These are phyloP conservation scores for Phaetusa simplex DNA, from an alignment of 2,113 vertebrate species.

Conservation along the genomic window DNA sequence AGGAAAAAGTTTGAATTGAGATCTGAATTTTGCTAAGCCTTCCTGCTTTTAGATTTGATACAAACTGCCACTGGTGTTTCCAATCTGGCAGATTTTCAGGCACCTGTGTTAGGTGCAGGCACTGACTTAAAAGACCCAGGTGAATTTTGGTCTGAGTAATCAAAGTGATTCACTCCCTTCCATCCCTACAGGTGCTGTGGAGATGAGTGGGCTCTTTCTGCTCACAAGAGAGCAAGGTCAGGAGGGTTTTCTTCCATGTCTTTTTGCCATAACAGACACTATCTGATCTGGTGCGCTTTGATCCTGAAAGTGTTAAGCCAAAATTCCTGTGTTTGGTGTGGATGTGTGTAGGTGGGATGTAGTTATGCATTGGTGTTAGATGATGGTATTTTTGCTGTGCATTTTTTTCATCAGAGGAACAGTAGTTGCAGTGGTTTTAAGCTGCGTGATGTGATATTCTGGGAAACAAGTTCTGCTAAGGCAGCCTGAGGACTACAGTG, in stretches of 20 bases:
- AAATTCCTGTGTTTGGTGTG: neutral
- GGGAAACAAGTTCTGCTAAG: neutral
- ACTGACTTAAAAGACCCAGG: neutral
- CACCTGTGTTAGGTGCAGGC: neutral
- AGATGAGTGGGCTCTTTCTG: neutral
- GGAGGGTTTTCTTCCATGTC: neutral
- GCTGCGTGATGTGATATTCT: neutral
- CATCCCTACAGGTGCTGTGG: neutral
- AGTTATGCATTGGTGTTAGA: neutral
- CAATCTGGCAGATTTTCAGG: neutral
- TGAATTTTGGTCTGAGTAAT: neutral
- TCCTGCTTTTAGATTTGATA: neutral
- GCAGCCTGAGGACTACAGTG: neutral
- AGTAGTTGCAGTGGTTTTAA: neutral
- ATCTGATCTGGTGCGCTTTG: neutral
- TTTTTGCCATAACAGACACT: neutral
- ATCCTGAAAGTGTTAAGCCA: neutral
- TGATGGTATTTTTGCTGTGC: neutral
- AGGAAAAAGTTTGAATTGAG: neutral
- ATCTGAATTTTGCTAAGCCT: neutral
- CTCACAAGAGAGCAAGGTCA: neutral
- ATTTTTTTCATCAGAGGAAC: neutral
- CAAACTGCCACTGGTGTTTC: neutral
- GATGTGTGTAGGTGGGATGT: accelerated
- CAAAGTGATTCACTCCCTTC: neutral